Percentiles rank a stretch among this genome's conserved stretches.
phyloP scores from a whole-genome alignment of 2,113 vertebrate species.

The Cheirogaleus medius region DNA sequence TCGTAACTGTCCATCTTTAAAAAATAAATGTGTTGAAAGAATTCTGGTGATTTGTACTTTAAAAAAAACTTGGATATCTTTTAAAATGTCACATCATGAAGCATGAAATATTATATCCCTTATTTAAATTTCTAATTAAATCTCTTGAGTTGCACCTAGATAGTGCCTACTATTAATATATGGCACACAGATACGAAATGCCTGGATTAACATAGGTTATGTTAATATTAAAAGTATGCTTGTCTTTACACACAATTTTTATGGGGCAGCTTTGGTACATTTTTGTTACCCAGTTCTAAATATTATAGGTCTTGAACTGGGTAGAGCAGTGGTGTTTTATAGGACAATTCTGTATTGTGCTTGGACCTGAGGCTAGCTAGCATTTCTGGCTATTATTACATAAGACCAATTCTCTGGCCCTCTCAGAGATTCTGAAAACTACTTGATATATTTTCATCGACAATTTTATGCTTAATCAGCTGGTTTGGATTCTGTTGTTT shows the following conservation, averaged over 20 bases:
- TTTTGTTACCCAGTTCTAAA: background rate
- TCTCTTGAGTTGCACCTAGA: background rate
- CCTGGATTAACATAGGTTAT: background rate
- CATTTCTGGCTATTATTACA: background rate
- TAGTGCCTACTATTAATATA: background rate
- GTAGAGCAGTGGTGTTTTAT: background rate
- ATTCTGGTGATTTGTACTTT: background rate
- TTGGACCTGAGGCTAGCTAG: background rate
- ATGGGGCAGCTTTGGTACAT: background rate
- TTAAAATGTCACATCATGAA: background rate
- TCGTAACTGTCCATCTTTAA: background rate
- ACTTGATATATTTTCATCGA: background rate
- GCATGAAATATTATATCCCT: background rate
- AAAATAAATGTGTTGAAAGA: background rate
- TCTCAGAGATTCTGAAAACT: background rate
- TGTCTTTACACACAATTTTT: background rate
- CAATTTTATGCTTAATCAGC: background rate
- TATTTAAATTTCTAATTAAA: slow-evolving; percentile 4
- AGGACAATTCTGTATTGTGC: background rate
- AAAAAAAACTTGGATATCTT: background rate
- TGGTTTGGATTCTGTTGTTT: background rate
- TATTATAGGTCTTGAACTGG: background rate
- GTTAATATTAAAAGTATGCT: background rate
- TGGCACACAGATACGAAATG: background rate
- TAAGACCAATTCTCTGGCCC: background rate